Base-by-base conservation (phyloP, 1,140 invertebrate genomes). In the Brachionus rubens region DNA sequence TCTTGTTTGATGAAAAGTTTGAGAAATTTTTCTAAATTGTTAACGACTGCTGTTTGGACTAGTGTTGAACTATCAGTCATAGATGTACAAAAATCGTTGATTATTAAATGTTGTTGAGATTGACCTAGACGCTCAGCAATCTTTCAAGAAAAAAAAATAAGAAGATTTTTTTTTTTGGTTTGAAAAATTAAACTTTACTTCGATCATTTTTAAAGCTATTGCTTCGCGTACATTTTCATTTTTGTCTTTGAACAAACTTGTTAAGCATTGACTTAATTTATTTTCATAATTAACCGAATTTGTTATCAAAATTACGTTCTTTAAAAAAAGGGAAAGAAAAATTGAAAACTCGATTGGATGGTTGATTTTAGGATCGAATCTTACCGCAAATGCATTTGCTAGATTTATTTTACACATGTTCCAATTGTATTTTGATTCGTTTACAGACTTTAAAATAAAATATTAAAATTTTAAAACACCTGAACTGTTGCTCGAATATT, bases 401-500 rank as follows among this genome's bases (percentile, higher is more conserved):
- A 65, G 36, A 36, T 41, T 65, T 65, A 65, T 65, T 65, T 65
- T 65, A 41, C 59, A 24, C 59, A 65, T 65, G 19, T 65, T 65
- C 59, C 59, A 65, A 43, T 65, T 65, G n/a, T 65, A 65, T 65
- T 65, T 65, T 19, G 59, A 41, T n/a, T 65, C 59, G 43, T 65
- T 65, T 3, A 41, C 33, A 12, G 59, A 65, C 59, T 65, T 65
- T 26, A 24, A 65, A 46, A 46, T 7, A 14, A 46, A 46, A 46
- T 7, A 46, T 46, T 14, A 46, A 7, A 7, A 46, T 46, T 3
- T 3, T 14, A 46, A 7, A 46, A 46, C 2, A 46, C 14, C 9
- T 14, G 9, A 3, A 3, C 3, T 40, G 4, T 40, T 12, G 4
- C 12, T 40, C 4, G 12, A 40, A 40, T 40, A 40, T 40, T 40